Conservation (phyloP, 1,140 invertebrate species). For the Vollenhovia emeryi region DNA sequence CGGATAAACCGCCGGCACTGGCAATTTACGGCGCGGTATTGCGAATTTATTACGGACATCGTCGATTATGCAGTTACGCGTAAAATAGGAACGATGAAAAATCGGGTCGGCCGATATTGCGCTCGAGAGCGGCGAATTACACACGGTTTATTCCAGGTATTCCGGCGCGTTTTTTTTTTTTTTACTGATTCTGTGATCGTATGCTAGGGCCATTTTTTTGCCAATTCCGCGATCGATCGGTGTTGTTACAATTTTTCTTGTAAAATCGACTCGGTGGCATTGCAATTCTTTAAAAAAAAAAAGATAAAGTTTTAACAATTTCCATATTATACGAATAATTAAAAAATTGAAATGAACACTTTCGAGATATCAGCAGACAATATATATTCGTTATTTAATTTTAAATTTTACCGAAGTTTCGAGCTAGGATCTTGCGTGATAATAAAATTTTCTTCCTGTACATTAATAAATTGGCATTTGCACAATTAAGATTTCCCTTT, state of each 20-base stretch:
- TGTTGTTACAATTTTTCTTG: constrained; percentile 3
- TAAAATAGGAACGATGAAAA: constrained; percentile 61
- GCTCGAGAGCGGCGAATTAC: constrained; percentile 8
- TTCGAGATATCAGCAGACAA: background rate
- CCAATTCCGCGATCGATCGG: background rate
- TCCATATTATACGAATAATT: background rate
- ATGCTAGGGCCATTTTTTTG: background rate
- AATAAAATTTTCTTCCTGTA: too few species aligned
- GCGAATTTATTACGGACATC: constrained; percentile 65
- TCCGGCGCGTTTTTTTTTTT: background rate
- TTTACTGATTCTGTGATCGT: constrained; percentile 4
- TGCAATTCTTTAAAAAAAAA: background rate
- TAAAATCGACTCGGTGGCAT: background rate
- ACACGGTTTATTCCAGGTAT: constrained; percentile 8
- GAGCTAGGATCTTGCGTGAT: background rate
- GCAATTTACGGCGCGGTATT: constrained; percentile 55
- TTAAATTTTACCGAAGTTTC: background rate
- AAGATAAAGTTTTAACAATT: background rate
- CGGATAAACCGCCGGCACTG: constrained; percentile 27
- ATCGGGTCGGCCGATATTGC: constrained; percentile 46
- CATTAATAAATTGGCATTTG: background rate
- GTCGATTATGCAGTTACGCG: constrained; percentile 67
- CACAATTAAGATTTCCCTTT: background rate
- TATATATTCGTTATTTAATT: background rate
- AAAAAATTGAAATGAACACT: background rate